Percentiles rank a stretch among this genome's conserved stretches.
Conservation (phyloP, 1,140 invertebrate species). For the Drosophila yakuba region DNA sequence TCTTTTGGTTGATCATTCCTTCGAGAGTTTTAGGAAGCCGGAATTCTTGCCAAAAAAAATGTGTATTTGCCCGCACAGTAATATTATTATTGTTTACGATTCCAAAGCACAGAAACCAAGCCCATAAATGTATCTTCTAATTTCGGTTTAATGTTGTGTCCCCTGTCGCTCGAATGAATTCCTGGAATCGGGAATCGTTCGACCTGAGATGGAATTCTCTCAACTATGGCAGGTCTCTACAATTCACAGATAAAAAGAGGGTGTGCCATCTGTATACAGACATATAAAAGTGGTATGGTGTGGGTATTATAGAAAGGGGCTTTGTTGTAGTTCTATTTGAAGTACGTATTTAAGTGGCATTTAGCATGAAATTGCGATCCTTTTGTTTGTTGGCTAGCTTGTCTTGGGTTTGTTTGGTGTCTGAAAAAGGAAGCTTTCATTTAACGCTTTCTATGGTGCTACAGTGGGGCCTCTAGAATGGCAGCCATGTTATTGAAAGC, state of each 20-base stretch:
- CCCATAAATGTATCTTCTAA: constrained; percentile 58
- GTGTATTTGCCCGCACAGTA: constrained; percentile 2
- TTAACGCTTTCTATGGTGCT: constrained; percentile 55
- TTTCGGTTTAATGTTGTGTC: constrained; percentile 74
- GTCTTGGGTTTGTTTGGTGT: constrained; percentile 31
- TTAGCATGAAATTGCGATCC: constrained; percentile 61
- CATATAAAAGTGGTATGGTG: background rate
- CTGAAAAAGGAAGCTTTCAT: constrained; percentile 47
- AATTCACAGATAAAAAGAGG: constrained; percentile 2
- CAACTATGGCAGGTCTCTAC: constrained; percentile 24
- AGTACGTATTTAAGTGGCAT: constrained; percentile 62
- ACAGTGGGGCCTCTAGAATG: constrained; percentile 30
- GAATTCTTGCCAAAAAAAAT: constrained; percentile 4
- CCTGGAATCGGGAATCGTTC: constrained; percentile 43
- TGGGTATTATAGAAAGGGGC: constrained; percentile 21
- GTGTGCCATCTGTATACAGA: constrained; percentile 10
- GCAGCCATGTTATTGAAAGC: background rate
- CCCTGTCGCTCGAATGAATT: constrained; percentile 41
- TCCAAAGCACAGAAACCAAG: constrained; percentile 5
- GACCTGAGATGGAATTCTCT: constrained; percentile 12
- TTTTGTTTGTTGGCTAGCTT: constrained; percentile 46
- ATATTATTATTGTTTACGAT: constrained; percentile 29
- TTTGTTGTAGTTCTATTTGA: constrained; percentile 39
- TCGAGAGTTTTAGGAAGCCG: constrained; percentile 4
- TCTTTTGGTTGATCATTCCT: constrained; percentile 4